A percentile compares a stretch with the other conserved stretches of the same genome.
phyloP scores from a whole-genome alignment of 2,113 vertebrate genomes.

The Atrichornis clamosus region DNA sequence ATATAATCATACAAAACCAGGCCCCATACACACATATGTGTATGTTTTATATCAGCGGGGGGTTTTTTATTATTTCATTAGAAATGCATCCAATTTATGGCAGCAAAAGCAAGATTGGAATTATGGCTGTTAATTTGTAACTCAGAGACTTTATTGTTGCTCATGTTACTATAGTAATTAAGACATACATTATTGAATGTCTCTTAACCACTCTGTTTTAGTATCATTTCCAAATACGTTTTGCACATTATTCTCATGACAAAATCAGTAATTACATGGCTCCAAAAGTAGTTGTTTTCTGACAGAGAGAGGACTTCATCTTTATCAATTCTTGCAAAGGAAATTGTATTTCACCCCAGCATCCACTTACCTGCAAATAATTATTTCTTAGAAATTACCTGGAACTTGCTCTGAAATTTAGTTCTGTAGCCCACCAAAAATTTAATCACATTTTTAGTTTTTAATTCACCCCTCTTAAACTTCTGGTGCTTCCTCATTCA shows the following conservation, averaged over 20 bases:
- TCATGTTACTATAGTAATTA: neutral
- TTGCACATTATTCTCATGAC: neutral
- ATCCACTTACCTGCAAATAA: neutral
- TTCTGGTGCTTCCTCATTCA: neutral
- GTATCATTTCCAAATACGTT: neutral
- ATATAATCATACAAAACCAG: neutral
- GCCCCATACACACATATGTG: neutral
- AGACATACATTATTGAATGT: neutral
- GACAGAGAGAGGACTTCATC: neutral
- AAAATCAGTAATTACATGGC: neutral
- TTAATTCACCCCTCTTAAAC: neutral
- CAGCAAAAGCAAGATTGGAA: neutral
- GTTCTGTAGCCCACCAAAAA: neutral
- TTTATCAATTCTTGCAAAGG: neutral
- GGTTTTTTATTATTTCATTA: neutral
- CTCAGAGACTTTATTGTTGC: neutral
- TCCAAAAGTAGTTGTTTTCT: neutral
- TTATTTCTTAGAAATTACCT: neutral
- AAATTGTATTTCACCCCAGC: neutral
- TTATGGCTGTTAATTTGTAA: neutral
- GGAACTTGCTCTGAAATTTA: neutral
- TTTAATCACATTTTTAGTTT: neutral
- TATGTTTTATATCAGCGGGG: neutral
- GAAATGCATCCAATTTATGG: neutral
- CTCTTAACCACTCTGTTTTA: neutral